phyloP scores from a whole-genome alignment of 2,888 invertebrate genomes.

The Drosophila atroscutellata region DNA sequence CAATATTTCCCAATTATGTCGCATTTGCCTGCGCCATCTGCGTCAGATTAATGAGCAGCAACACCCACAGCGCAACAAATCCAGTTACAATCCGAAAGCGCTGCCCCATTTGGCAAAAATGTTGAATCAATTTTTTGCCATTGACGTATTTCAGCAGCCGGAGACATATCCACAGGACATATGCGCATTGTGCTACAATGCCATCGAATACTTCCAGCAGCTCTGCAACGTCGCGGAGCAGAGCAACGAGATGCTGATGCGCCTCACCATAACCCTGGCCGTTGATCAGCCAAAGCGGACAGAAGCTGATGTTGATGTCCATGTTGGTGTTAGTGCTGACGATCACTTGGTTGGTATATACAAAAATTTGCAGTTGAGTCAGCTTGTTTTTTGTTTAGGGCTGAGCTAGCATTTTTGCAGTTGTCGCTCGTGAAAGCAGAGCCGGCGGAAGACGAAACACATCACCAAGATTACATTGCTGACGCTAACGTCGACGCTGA shows the following conservation, averaged over 20 bases:
- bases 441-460: slow-evolving; percentile 31
- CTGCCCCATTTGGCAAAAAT: slow-evolving; percentile 65
- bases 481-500: neutral
- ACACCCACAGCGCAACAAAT: slow-evolving; percentile 14
- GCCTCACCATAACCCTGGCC: slow-evolving; percentile 14
- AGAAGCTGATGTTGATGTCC: neutral
- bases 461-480: slow-evolving; percentile 6
- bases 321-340: slow-evolving; percentile 4
- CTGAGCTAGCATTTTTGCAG: slow-evolving; percentile 64
- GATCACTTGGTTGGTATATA: slow-evolving; percentile 52
- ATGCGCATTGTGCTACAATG: slow-evolving; percentile 74
- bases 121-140: slow-evolving; percentile 66
- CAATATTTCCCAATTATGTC: slow-evolving; percentile 75
- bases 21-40: slow-evolving; percentile 73
- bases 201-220: slow-evolving; percentile 71
- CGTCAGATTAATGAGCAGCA: slow-evolving; percentile 48
- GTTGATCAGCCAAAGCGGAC: slow-evolving; percentile 8
- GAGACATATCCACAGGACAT: slow-evolving; percentile 69
- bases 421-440: slow-evolving; percentile 59
- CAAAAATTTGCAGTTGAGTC: slow-evolving; percentile 45
- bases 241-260: slow-evolving; percentile 55
- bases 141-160: slow-evolving; percentile 67
- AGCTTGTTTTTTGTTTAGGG: slow-evolving; percentile 45
- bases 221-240: slow-evolving; percentile 68
- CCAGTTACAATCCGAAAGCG: slow-evolving; percentile 50